Base-by-base conservation (phyloP, 2,113 vertebrate species). In the Chelonoidis abingdonii region DNA sequence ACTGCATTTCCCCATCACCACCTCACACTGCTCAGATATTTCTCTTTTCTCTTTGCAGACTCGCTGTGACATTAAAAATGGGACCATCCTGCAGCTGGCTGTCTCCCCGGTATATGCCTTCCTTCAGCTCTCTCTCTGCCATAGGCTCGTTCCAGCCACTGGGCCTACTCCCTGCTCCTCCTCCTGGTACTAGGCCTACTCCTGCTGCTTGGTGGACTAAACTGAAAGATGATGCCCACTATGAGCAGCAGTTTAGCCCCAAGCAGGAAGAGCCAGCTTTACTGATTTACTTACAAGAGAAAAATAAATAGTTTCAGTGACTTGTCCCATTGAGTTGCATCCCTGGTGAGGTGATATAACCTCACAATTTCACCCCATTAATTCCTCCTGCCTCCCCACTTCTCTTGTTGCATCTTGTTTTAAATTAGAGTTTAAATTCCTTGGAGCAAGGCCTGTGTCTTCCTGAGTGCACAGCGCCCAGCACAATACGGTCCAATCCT, bases 1-100 rank as follows among this genome's bases (percentile, higher is more conserved):
- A 38, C 22, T 87, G 44, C 3, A 6, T 88, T 89, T 24, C 79
- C 92, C 4, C 0, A 5, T 8, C 3, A 1, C 1, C 1, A 6
- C 31, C 85, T 96, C 52, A 52, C 49, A 8, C 9, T 27, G 44
- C 76, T 93, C 83, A 8, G 82, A 93, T 19, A 4, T 13, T 13
- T 94, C 82, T 89, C 38, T 89, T 56, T 96, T 95, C 93, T 89
- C 75, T 89, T 98, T 98, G 69, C 93, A 99, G 99, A 99, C 98
- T 85, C 99, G 99, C n/a, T 98, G 98, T 65, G 99, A 99, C 90
- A 99, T 99, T 89, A 99, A 99, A 98, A 99, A 99, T 35, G 99
- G 99, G 91, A 99, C 99, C 47, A 99, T 99, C 96, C 98, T 99
- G 53, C 99, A 99, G 89, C 98, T 99, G 98, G 99, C 99, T 49